A percentile compares a stretch with the other conserved stretches of the same genome.
Evolutionary conservation across 2,113 vertebrate species (phyloP).

Genomic region (Trinectes maculatus): DNA sequence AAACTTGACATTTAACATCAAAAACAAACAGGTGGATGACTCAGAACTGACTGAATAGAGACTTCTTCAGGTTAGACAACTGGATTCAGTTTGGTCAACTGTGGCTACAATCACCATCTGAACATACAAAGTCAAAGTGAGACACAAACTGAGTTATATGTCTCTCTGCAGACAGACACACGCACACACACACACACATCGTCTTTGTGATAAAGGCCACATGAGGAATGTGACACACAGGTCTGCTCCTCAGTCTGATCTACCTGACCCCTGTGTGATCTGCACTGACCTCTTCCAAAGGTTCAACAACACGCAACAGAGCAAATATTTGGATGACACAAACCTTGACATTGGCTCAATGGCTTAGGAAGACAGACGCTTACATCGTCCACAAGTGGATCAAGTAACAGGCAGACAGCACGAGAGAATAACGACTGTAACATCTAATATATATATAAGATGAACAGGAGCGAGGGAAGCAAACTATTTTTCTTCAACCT

Average conservation of each 20-base stretch:
- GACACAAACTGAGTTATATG: constrained; percentile 13
- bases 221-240: constrained; percentile 72
- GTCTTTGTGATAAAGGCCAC: constrained; percentile 57
- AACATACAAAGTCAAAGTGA: constrained; percentile 10
- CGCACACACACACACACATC: too few species aligned
- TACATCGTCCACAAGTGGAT: not conserved
- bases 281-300: constrained; percentile 34
- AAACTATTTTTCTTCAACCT: not conserved
- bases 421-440: not conserved
- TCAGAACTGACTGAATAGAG: not conserved
- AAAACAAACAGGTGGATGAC: not conserved
- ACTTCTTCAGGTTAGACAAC: not conserved
- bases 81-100: constrained; percentile 5
- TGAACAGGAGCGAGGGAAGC: too few species aligned
- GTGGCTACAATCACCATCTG: not conserved
- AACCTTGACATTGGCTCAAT: constrained; percentile 46
- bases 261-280: constrained; percentile 42
- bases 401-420: not conserved
- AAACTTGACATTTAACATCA: constrained; percentile 4
- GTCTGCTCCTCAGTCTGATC: constrained; percentile 52
- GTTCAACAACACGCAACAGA: constrained; percentile 28
- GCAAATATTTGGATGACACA: constrained; percentile 59
- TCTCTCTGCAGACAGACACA: constrained; percentile 29
- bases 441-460: too few species aligned
- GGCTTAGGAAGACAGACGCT: not conserved